phyloP scores from a whole-genome alignment of 2,797 vertebrate species.

The Bradypus variegatus region DNA sequence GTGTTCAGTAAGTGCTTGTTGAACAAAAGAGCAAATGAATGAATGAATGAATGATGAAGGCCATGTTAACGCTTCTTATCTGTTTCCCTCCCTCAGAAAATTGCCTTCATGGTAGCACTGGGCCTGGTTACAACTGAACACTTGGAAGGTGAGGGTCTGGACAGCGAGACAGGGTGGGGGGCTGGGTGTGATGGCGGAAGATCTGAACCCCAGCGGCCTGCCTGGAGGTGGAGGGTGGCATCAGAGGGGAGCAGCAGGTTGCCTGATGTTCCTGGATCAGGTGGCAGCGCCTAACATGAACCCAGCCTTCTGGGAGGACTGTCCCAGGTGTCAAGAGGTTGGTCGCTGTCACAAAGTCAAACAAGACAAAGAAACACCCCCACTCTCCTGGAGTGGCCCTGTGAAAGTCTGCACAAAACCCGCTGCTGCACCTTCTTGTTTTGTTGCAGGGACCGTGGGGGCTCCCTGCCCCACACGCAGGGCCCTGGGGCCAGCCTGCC shows the following conservation, averaged over 20 bases:
- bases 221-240: rapidly evolving
- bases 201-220: rapidly evolving
- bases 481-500: not conserved
- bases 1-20: rapidly evolving
- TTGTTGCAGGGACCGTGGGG: rapidly evolving
- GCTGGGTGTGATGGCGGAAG: rapidly evolving
- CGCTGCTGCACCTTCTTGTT: rapidly evolving
- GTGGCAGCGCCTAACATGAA: not conserved
- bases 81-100: slow-evolving; percentile 82
- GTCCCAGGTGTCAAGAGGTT: not conserved
- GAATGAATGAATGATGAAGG: rapidly evolving
- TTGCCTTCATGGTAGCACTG: slow-evolving; percentile 96
- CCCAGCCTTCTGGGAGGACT: no score
- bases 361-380: not conserved
- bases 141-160: slow-evolving; percentile 85
- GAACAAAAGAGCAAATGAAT: rapidly evolving
- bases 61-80: not conserved
- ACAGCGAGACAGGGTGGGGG: rapidly evolving
- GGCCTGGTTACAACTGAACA: slow-evolving; percentile 96
- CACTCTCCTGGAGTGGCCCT: not conserved
- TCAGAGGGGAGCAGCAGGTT: not conserved
- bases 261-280: not conserved
- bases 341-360: not conserved
- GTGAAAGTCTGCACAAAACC: rapidly evolving
- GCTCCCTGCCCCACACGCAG: not conserved